Evolutionary conservation across 2,113 vertebrate genomes (phyloP).

Genomic region (Sinocyclocheilus grahami): DNA sequence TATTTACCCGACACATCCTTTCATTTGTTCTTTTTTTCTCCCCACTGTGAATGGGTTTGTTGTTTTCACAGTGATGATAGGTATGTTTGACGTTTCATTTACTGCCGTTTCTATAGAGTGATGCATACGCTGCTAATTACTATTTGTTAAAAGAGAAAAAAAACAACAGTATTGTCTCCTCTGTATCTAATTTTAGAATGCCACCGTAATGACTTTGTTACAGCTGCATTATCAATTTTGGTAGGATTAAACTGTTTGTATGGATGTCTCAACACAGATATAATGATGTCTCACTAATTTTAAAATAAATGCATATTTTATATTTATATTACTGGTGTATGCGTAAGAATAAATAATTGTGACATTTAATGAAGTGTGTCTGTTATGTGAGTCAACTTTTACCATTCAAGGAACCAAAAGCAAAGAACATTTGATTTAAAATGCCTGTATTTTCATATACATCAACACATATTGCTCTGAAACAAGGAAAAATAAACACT

Average conservation of each 20-base stretch:
- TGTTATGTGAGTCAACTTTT: conserved; percentile 16
- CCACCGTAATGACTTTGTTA: conserved; percentile 89
- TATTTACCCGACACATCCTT: conserved; percentile 68
- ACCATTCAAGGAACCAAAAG: conserved; percentile 12
- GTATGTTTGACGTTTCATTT: conserved; percentile 75
- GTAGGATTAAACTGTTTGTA: conserved; percentile 89
- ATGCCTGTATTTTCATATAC: conserved; percentile 42
- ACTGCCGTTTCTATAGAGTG: conserved; percentile 73
- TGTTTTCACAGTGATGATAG: conserved; percentile 76
- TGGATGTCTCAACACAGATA: conserved; percentile 83
- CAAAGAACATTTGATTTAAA: conserved; percentile 24
- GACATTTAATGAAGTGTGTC: conserved; percentile 70
- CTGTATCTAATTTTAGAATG: conserved; percentile 83
- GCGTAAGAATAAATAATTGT: conserved; percentile 82
- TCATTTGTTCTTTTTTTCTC: conserved; percentile 62
- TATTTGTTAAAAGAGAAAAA: conserved; percentile 63
- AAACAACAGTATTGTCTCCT: conserved; percentile 70
- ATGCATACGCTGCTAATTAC: conserved; percentile 75
- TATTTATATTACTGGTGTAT: conserved; percentile 87
- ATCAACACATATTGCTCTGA: conserved; percentile 27
- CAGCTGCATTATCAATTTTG: conserved; percentile 92
- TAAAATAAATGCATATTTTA: conserved; percentile 84
- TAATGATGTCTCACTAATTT: conserved; percentile 85
- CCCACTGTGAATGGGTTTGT: conserved; percentile 74
- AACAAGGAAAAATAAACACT: conserved; percentile 43